Evolutionary conservation across 2,113 vertebrate genomes (phyloP).

Genomic region (Sapayoa aenigma): DNA sequence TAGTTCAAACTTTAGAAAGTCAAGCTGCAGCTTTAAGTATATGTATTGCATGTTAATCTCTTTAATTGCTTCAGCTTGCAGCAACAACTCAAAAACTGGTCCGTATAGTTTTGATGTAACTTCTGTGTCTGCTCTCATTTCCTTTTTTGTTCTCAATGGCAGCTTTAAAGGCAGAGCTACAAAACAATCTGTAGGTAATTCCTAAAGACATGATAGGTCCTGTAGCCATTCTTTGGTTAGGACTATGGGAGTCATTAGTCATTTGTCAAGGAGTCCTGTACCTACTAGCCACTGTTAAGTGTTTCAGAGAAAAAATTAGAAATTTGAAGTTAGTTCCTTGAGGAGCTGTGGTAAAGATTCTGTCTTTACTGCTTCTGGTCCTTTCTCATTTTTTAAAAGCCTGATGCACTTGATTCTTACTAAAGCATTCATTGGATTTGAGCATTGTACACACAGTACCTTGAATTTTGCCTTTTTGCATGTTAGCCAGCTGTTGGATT

Average conservation of each 20-base stretch:
- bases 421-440: neutral
- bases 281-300: neutral
- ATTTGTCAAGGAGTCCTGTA: neutral
- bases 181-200: neutral
- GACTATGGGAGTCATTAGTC: neutral
- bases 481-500: neutral
- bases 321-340: neutral
- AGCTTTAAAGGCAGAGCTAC: neutral
- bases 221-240: neutral
- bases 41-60: neutral
- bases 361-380: neutral
- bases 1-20: neutral
- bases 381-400: neutral
- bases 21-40: neutral
- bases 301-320: neutral
- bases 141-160: neutral
- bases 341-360: neutral
- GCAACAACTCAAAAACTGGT: neutral
- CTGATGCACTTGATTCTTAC: neutral
- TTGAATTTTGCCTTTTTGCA: neutral
- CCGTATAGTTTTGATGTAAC: neutral
- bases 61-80: neutral
- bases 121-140: neutral
- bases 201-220: neutral
- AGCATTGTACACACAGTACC: neutral